Conservation (phyloP, 2,113 vertebrate species). For the Panthera leo region DNA sequence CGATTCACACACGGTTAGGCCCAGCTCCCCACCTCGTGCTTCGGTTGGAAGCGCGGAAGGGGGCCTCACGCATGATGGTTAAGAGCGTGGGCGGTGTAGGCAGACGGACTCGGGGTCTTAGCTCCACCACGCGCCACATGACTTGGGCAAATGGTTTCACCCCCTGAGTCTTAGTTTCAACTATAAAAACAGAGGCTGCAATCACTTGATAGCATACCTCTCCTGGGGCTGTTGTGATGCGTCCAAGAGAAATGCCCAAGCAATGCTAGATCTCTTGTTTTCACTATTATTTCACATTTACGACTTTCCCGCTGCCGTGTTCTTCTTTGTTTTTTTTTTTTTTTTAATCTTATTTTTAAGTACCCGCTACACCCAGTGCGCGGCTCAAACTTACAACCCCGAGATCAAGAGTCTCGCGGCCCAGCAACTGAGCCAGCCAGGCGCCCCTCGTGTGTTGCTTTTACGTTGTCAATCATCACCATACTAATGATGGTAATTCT, state of each 20-base stretch:
- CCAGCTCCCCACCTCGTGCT: background rate
- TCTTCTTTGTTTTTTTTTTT: background rate
- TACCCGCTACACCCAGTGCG: background rate
- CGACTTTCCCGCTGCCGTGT: background rate
- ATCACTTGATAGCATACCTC: accelerated
- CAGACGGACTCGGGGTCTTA: background rate
- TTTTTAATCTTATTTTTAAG: background rate
- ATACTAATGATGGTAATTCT: accelerated
- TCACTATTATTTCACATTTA: background rate
- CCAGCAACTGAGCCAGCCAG: background rate
- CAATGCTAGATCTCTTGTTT: background rate
- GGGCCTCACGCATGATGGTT: accelerated
- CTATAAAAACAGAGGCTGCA: background rate
- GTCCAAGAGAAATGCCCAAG: background rate
- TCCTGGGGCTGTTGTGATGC: background rate
- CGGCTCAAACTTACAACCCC: background rate
- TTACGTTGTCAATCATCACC: background rate
- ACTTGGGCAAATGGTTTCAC: background rate
- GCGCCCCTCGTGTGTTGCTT: background rate
- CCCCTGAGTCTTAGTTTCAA: background rate
- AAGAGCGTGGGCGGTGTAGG: background rate
- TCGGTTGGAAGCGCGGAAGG: no score
- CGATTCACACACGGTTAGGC: no score
- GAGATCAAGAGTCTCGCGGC: background rate
- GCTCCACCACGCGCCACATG: no score